phyloP scores from a whole-genome alignment of 2,797 vertebrate genomes.

The Cynopterus sphinx region DNA sequence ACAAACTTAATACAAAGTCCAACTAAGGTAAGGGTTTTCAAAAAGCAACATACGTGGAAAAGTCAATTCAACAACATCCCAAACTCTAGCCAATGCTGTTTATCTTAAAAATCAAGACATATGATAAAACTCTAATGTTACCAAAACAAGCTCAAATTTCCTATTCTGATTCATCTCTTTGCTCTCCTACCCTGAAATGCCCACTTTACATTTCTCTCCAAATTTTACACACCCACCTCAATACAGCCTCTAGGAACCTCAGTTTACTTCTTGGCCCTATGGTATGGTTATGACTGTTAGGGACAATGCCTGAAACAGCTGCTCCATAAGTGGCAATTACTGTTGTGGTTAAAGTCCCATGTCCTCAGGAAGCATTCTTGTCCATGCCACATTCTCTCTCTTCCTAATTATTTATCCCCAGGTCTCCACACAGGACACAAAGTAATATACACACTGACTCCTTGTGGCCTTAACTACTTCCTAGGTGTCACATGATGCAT shows the following conservation, averaged over 20 bases:
- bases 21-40: not conserved
- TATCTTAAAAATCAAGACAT: slow-evolving; percentile 8
- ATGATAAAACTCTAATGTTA: not conserved
- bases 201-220: not conserved
- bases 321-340: not conserved
- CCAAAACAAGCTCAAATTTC: not conserved
- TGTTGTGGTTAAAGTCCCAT: not conserved
- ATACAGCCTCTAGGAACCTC: not conserved
- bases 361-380: not conserved
- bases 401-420: not conserved
- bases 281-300: not conserved
- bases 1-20: not conserved
- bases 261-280: not conserved
- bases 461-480: not conserved
- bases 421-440: not conserved
- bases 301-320: not conserved
- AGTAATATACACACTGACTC: not conserved
- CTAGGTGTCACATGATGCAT: not conserved
- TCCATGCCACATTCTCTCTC: not conserved
- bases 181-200: not conserved
- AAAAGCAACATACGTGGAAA: not conserved
- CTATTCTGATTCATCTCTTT: not conserved
- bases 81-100: not conserved
- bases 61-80: not conserved
- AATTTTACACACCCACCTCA: not conserved